Base-by-base conservation (phyloP, 2,888 invertebrate genomes). In the Apamea anceps region DNA sequence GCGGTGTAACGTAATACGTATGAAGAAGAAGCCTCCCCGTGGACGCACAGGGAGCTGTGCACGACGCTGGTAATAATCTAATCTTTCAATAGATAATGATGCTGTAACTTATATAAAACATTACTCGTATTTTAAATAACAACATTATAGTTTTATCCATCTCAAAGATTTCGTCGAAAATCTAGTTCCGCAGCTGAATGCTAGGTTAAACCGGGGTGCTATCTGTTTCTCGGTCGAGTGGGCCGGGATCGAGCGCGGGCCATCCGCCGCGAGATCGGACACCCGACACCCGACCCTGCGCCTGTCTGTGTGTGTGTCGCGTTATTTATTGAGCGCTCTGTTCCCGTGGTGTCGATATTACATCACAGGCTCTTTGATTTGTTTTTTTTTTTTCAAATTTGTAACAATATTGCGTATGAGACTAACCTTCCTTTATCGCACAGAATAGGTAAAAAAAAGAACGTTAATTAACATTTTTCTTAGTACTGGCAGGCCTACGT, bases 201-300 rank as follows among this genome's bases (percentile, higher is more conserved):
- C 54, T 67, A 25, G 67, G 63, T 81, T 79, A 57, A 75, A 37
- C 48, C 54, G 28, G 57, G 28, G 37, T 28, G 80, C 75, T 88
- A 88, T 86, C 89, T 80, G 84, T 81, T 86, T 78, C 75, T 70
- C 79, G 84, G 89, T 72, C 62, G 77, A 86, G 79, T 81, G 87
- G 37, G 15, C 72, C 73, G 84, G 72, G 76, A 81, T 75, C 74
- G 75, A 81, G 37, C 62, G 68, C 63, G 13, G 51, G 66, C 79
- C 73, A 42, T 65, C 75, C 63, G 32, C 72, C 72, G 76, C 51
- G 77, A 66, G 81, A 71, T 80, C 72, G 88, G 72, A 72, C 73
- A 42, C 74, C 63, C 42, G 28, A n/a, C 57, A 42, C 62, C 45
- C 5, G 48, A 37, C 48, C 70, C 74, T 2, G 37, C 7, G 37